Conservation (phyloP, 2,797 vertebrate genomes). For the Avahi laniger region DNA sequence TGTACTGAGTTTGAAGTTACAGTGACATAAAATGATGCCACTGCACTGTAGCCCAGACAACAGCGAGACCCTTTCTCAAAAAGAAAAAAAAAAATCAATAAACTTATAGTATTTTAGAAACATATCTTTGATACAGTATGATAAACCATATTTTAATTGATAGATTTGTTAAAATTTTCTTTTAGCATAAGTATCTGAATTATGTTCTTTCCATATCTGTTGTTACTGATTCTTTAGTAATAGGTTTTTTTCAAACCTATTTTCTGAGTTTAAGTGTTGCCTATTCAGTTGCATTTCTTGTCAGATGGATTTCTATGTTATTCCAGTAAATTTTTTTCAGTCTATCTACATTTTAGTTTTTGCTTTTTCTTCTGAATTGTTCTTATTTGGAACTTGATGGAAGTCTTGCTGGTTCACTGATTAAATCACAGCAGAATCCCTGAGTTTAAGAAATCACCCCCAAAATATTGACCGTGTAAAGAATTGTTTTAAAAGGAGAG, state of each 20-base stretch:
- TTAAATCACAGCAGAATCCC: neutral
- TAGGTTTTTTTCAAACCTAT: neutral
- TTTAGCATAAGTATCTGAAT: neutral
- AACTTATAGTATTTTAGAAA: neutral
- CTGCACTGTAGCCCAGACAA: neutral
- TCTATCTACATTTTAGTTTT: neutral
- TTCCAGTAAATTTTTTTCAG: neutral
- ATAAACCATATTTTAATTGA: neutral
- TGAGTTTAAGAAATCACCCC: constrained; percentile 11
- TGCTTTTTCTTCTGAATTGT: constrained; percentile 16
- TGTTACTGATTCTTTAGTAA: neutral
- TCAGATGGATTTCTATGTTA: neutral
- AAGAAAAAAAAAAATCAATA: neutral
- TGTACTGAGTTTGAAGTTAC: neutral
- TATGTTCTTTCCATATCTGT: neutral
- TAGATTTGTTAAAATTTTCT: neutral
- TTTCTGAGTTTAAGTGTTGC: neutral
- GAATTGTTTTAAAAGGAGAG: neutral
- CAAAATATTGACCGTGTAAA: constrained; percentile 23
- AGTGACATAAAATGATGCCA: neutral
- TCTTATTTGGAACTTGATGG: neutral
- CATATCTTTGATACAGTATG: neutral
- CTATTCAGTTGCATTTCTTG: neutral
- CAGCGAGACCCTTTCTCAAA: neutral
- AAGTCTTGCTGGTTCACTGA: neutral